Evolutionary conservation across 2,888 invertebrate genomes (phyloP).

Genomic region (Reticulitermes lucifugus): DNA sequence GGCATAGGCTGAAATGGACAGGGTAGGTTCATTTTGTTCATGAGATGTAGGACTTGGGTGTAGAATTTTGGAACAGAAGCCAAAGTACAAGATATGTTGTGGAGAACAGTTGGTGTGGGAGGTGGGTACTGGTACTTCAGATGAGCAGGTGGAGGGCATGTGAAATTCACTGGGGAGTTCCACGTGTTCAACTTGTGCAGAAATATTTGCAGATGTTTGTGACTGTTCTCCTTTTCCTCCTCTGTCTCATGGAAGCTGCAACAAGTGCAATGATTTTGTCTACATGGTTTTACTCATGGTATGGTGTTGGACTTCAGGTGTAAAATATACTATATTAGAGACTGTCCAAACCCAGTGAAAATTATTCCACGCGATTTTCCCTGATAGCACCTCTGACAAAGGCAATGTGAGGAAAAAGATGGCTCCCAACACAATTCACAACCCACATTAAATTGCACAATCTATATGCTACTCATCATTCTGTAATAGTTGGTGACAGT

Average conservation of each 20-base stretch:
- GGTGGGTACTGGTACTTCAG: slow-evolving; percentile 85
- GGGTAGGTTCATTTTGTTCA: slow-evolving; percentile 94
- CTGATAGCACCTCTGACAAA: too few relatives aligned
- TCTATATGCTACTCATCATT: too few relatives aligned
- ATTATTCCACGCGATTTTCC: too few relatives aligned
- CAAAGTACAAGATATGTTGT: slow-evolving; percentile 83
- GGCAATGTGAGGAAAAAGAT: too few relatives aligned
- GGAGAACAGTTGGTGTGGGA: slow-evolving; percentile 76
- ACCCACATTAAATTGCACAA: too few relatives aligned
- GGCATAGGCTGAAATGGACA: slow-evolving; percentile 76
- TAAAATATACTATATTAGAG: neutral
- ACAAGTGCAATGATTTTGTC: neutral
- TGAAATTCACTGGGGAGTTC: slow-evolving; percentile 72
- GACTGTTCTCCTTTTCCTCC: slow-evolving; percentile 55
- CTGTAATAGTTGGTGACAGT: too few relatives aligned
- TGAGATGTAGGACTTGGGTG: slow-evolving; percentile 83
- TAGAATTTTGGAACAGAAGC: slow-evolving; percentile 85
- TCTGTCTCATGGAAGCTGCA: slow-evolving; percentile 46
- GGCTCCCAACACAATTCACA: too few relatives aligned
- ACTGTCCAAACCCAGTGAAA: neutral
- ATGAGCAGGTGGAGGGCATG: slow-evolving; percentile 81
- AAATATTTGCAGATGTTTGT: slow-evolving; percentile 61
- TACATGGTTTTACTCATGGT: neutral
- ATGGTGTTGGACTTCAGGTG: neutral
- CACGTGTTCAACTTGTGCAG: slow-evolving; percentile 71